phyloP scores from a whole-genome alignment of 92 coral and sea anemone species.

The Phymanthus crucifer region DNA sequence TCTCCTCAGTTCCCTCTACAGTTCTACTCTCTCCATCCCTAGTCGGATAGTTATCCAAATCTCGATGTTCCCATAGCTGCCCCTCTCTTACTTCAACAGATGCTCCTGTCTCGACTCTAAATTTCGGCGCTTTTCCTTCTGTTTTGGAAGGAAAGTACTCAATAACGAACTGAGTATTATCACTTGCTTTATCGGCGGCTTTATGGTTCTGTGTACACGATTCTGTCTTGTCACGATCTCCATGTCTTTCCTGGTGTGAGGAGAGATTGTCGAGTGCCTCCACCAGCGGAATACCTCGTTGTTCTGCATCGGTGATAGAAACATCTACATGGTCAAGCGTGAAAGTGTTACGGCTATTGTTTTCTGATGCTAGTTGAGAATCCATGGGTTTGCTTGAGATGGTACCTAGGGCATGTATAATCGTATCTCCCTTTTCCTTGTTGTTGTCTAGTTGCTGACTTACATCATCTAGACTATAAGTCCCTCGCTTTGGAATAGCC shows the following conservation, averaged over 20 bases:
- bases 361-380: neutral
- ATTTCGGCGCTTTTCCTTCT: constrained; percentile 30
- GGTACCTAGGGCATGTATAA: constrained; percentile 13
- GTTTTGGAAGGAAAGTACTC: constrained; percentile 59
- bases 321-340: constrained; percentile 68
- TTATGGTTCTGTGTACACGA: neutral
- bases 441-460: constrained; percentile 27
- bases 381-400: neutral
- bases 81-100: constrained; percentile 21
- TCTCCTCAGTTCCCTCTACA: neutral
- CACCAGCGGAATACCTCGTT: constrained; percentile 70
- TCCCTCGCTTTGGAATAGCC: constrained; percentile 41
- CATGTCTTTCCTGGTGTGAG: constrained; percentile 37
- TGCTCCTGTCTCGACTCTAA: constrained; percentile 30
- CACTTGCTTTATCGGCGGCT: constrained; percentile 36
- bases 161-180: constrained; percentile 54
- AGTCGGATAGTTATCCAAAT: neutral
- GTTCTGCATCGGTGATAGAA: constrained; percentile 61
- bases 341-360: constrained; percentile 57
- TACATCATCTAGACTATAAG: constrained; percentile 47
- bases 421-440: neutral
- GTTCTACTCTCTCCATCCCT: neutral
- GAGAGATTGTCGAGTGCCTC: constrained; percentile 65
- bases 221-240: neutral
- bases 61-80: neutral